A percentile compares a stretch with the other conserved stretches of the same genome.
Evolutionary conservation across 2,113 vertebrate genomes (phyloP).

Genomic region (Leptodactylus fuscus): DNA sequence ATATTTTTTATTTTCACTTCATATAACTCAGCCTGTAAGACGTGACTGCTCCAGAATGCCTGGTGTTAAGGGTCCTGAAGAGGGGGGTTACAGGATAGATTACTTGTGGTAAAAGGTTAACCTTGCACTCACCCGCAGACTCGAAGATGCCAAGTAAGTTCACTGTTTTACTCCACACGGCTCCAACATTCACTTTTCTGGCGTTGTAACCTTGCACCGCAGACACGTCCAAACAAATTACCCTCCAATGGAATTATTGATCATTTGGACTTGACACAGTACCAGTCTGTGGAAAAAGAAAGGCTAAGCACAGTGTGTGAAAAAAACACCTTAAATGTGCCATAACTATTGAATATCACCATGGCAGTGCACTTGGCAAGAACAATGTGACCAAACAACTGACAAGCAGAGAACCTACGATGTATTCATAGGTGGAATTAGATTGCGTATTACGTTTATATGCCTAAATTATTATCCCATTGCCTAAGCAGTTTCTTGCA

Average conservation of each 20-base stretch:
- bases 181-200: constrained; percentile 56
- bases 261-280: constrained; percentile 20
- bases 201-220: constrained; percentile 68
- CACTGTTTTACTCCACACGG: constrained; percentile 60
- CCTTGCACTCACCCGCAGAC: constrained; percentile 79
- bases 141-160: constrained; percentile 66
- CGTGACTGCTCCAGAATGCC: constrained; percentile 76
- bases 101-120: constrained; percentile 75
- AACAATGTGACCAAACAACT: not conserved
- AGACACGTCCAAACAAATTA: constrained; percentile 49
- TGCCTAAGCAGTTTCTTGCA: not conserved
- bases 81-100: constrained; percentile 35
- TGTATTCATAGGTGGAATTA: not conserved
- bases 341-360: not conserved
- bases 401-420: not conserved
- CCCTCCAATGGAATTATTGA: constrained; percentile 17
- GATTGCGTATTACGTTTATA: not conserved
- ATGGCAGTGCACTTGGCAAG: not conserved
- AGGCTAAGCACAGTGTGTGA: not conserved
- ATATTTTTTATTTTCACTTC: constrained; percentile 83
- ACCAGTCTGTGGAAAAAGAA: not conserved
- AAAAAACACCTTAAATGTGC: constrained; percentile 3
- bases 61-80: constrained; percentile 39
- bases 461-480: not conserved
- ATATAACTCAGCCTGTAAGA: constrained; percentile 88